These are phyloP conservation scores for Pomatostomus ruficeps DNA, from an alignment of 2,113 vertebrate species.

Conservation along the genomic window DNA sequence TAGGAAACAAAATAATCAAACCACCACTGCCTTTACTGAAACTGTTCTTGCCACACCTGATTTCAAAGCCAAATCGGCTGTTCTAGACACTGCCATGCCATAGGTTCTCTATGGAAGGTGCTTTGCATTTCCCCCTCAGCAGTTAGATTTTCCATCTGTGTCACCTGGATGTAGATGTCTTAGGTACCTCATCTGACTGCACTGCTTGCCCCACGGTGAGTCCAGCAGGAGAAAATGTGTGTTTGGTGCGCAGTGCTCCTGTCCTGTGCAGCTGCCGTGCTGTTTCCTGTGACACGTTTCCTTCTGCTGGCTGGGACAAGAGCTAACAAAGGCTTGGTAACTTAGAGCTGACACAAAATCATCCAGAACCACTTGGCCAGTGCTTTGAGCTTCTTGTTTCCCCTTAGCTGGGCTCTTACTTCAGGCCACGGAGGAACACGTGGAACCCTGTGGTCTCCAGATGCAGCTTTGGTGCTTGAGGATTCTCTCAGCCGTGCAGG, in stretches of 20 bases:
- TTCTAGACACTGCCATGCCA: not conserved
- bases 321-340: not conserved
- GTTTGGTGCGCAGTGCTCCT: not conserved
- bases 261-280: not conserved
- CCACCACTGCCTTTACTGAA: not conserved
- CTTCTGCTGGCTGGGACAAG: not conserved
- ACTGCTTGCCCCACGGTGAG: not conserved
- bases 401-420: not conserved
- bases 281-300: not conserved
- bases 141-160: not conserved
- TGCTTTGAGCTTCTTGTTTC: not conserved
- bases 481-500: not conserved
- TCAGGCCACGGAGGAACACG: not conserved
- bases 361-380: not conserved
- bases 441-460: not conserved
- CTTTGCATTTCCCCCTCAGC: not conserved
- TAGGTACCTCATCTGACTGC: not conserved
- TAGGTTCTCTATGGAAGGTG: not conserved
- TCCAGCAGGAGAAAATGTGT: not conserved
- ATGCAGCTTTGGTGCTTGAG: not conserved
- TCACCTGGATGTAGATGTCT: rapidly evolving
- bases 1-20: not conserved
- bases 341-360: not conserved
- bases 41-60: not conserved
- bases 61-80: not conserved